Percentiles rank a stretch among this genome's conserved stretches.
Evolutionary conservation across 2,888 invertebrate genomes (phyloP).

Genomic region (Stenodema calcarata): DNA sequence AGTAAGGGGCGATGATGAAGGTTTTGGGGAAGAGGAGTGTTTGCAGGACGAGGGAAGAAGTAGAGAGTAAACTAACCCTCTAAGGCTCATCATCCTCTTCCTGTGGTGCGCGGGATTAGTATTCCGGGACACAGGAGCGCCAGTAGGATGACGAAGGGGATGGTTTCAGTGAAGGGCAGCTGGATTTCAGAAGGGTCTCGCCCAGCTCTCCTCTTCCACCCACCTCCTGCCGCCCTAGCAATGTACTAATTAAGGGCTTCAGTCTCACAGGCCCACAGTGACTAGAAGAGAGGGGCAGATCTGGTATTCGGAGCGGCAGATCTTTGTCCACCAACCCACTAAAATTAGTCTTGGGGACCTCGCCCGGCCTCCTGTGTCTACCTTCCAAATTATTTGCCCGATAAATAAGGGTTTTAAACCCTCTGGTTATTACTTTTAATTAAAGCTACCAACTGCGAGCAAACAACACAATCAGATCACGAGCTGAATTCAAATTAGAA

Average conservation of each 20-base stretch:
- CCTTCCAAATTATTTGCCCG: constrained; percentile 14
- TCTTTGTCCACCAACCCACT: constrained; percentile 19
- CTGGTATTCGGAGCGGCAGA: constrained; percentile 22
- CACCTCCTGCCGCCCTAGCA: background rate
- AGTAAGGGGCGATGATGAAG: background rate
- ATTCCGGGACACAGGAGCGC: background rate
- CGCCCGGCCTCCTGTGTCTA: background rate
- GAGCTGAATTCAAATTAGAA: background rate
- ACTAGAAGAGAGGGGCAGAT: background rate
- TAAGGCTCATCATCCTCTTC: background rate
- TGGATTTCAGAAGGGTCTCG: background rate
- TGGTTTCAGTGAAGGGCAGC: background rate
- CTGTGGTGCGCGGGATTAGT: background rate
- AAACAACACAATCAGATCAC: constrained; percentile 14
- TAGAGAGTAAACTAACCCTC: constrained; percentile 10
- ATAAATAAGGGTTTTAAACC: constrained; percentile 24
- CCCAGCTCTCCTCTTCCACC: background rate
- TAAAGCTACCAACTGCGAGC: constrained; percentile 24
- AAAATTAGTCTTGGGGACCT: constrained; percentile 7
- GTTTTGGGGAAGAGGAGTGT: background rate
- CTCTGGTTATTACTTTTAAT: constrained; percentile 38
- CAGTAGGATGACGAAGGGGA: background rate
- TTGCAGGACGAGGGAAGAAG: background rate
- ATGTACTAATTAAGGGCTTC: constrained; percentile 15
- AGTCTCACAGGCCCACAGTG: background rate